Base-by-base conservation (phyloP, 2,797 vertebrate species). In the Myotis daubentonii region DNA sequence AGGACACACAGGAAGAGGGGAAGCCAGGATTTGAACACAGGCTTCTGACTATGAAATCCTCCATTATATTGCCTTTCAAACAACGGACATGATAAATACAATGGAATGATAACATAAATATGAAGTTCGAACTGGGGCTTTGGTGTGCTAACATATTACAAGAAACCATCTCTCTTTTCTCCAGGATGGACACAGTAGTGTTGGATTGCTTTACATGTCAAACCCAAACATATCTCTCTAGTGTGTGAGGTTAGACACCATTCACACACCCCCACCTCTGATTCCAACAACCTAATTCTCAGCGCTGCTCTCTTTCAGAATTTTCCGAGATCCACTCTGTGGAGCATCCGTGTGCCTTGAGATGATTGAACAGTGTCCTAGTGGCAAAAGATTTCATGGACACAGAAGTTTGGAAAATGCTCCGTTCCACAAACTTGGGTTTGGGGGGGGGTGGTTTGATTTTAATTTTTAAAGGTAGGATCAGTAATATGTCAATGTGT, bases 391-490 rank as follows among this genome's bases (percentile, higher is more conserved):
- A 62, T 51, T 12, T 87, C 15, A 44, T 28, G 44, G 19, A 60
- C 23, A 66, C 9, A 38, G 36, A 53, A 51, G 8, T 91, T 38
- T 74, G 17, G 55, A 49, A 83, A 90, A 90, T 25, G 49, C 33
- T 83, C 68, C 33, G 0, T 81, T 89, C 13, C 11, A 60, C 8
- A 76, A 44, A 33, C 38, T 60, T 70, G 22, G 12, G 41, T 41
- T 68, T 25, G 25, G 25, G 28, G 25, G 25, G 28, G 11, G 5
- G 0, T 66, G 38, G 15, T 62, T 85, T 22, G 68, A 70, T 60
- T 87, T 75, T 71, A 62, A 72, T 91, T 91, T 82, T 65, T 94
- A 72, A 20, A 91, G n/a, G 44, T 30, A 51, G n/a, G 23, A 38
- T 68, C 68, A 51, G 74, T 44, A 72, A 55, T 28, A 65, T 82